Conservation (phyloP, 2,113 vertebrate genomes). For the Labrus mixtus region DNA sequence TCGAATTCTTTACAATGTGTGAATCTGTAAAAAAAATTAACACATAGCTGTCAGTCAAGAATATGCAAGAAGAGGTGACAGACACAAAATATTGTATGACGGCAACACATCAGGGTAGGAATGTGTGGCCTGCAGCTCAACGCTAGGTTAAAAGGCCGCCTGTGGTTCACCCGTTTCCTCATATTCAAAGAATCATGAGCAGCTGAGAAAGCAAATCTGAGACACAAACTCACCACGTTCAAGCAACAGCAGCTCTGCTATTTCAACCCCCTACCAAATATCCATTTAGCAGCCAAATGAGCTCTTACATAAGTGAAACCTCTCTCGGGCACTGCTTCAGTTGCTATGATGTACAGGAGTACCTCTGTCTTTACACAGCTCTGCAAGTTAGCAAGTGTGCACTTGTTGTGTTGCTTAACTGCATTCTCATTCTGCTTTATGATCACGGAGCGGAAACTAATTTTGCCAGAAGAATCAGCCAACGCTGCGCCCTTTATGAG, state of each 20-base stretch:
- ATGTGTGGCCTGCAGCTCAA: background rate
- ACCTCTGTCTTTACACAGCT: too few relatives aligned
- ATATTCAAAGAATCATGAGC: slow-evolving; percentile 10
- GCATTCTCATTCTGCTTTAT: background rate
- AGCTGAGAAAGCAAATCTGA: background rate
- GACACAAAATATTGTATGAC: background rate
- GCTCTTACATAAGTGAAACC: background rate
- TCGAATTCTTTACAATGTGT: too few relatives aligned
- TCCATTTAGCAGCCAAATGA: background rate
- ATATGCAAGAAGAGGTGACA: background rate
- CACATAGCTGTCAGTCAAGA: background rate
- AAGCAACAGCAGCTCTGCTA: background rate
- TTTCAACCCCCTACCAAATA: background rate
- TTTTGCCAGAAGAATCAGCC: background rate
- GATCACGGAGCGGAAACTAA: background rate
- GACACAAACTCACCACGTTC: background rate
- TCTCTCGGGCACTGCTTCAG: background rate
- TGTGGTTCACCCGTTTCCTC: slow-evolving; percentile 11
- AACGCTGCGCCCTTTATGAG: too few relatives aligned
- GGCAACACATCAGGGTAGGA: background rate
- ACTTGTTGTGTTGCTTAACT: background rate
- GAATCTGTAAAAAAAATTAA: background rate
- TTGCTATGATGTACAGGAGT: too few relatives aligned
- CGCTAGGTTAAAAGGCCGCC: background rate
- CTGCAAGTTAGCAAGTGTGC: background rate